A percentile compares a stretch with the other conserved stretches of the same genome.
These are phyloP conservation scores for Spodoptera litura DNA, from an alignment of 1,140 invertebrate genomes.

Conservation along the genomic window DNA sequence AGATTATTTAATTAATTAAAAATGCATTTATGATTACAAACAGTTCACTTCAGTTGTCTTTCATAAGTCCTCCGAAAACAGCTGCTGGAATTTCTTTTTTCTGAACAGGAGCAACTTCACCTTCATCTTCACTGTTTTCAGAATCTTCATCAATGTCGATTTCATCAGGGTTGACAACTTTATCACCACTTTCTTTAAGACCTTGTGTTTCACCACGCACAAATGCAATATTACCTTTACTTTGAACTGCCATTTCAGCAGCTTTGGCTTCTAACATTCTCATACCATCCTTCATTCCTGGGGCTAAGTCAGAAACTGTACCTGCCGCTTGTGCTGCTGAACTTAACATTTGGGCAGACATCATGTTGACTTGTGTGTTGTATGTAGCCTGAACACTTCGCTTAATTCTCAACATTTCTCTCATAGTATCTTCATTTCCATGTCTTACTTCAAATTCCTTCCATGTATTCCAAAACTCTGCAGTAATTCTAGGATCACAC, in stretches of 20 bases:
- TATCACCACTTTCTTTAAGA: constrained; percentile 89
- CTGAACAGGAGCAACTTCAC: constrained; percentile 90
- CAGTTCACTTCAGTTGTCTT: constrained; percentile 64
- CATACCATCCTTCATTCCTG: constrained; percentile 94
- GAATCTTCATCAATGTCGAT: constrained; percentile 96
- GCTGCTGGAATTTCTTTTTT: constrained; percentile 93
- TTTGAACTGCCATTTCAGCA: constrained; percentile 87
- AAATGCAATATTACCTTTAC: constrained; percentile 91
- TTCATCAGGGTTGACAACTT: constrained; percentile 96
- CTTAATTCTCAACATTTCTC: constrained; percentile 99
- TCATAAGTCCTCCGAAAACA: constrained; percentile 93
- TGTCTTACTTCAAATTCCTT: constrained; percentile 99
- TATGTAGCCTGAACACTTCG: constrained; percentile 98
- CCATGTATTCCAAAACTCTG: constrained; percentile 99
- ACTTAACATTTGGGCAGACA: constrained; percentile 98
- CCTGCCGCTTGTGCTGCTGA: constrained; percentile 88
- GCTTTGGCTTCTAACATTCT: constrained; percentile 94
- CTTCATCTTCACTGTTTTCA: constrained; percentile 89
- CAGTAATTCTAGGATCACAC: constrained; percentile 98
- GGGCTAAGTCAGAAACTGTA: constrained; percentile 89
- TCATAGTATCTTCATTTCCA: constrained; percentile 99
- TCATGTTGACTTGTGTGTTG: constrained; percentile 98
- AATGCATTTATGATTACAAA: constrained; percentile 47
- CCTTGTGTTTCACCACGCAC: constrained; percentile 95
- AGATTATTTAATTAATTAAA: constrained; percentile 22